Evolutionary conservation across 2,113 vertebrate genomes (phyloP).

Genomic region (Microtus oregoni): DNA sequence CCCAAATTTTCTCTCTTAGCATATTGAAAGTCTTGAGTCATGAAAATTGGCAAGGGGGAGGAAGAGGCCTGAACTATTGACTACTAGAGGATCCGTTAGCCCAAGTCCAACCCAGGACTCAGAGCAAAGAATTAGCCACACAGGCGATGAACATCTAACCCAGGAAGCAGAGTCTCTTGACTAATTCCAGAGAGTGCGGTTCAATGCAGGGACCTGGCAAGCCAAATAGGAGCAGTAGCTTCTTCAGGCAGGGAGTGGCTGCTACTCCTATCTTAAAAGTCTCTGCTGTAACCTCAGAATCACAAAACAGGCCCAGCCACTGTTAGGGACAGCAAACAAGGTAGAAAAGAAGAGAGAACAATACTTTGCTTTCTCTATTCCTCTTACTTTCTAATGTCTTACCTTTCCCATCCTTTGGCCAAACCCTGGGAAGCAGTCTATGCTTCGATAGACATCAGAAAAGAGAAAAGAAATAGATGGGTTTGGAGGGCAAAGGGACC

Average conservation of each 20-base stretch:
- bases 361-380: background rate
- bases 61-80: constrained; percentile 8
- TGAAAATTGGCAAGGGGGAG: background rate
- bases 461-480: constrained; percentile 1
- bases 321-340: background rate
- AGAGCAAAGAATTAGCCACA: background rate
- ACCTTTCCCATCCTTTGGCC: background rate
- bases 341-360: background rate
- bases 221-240: background rate
- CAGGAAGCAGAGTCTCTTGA: constrained; percentile 12
- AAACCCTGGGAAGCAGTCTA: background rate
- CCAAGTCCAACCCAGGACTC: background rate
- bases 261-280: background rate
- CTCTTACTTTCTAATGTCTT: background rate
- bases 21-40: background rate
- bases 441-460: background rate
- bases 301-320: background rate
- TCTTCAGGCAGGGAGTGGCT: background rate
- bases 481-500: background rate
- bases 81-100: background rate
- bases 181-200: constrained; percentile 15
- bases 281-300: background rate
- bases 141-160: background rate
- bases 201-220: background rate
- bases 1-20: background rate